Percentiles rank a stretch among this genome's conserved stretches.
These are phyloP conservation scores for Steromphala cineraria DNA, from an alignment of 2,888 invertebrate genomes.

Conservation along the genomic window DNA sequence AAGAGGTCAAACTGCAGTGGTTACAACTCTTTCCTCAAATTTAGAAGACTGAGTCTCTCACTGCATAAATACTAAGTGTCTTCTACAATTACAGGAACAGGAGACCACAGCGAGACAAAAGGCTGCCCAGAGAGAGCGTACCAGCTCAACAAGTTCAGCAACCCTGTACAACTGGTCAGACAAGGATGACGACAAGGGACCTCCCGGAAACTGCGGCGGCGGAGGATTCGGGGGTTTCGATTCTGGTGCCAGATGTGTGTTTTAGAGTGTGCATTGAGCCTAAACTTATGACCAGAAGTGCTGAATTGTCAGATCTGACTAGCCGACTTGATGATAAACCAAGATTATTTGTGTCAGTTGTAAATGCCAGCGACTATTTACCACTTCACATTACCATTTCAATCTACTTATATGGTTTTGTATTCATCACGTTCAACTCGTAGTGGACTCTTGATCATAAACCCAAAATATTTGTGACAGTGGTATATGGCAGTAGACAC, in stretches of 20 bases:
- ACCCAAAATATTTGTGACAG: no score
- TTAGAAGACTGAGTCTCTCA: not conserved
- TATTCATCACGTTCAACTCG: no score
- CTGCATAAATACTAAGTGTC: not conserved
- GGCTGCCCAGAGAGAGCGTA: constrained; percentile 42
- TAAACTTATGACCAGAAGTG: not conserved
- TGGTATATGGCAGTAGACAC: no score
- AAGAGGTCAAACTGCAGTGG: no score
- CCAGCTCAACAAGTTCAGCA: constrained; percentile 29
- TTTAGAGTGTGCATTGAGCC: constrained; percentile 36
- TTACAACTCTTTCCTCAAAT: no score
- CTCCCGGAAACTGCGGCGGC: constrained; percentile 41
- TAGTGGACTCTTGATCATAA: not conserved
- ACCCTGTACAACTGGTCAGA: constrained; percentile 33
- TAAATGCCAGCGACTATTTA: no score
- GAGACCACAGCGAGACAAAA: constrained; percentile 50
- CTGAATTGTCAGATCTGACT: not conserved
- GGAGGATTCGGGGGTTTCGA: constrained; percentile 52
- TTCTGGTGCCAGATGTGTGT: constrained; percentile 62
- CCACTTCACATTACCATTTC: no score
- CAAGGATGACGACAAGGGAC: constrained; percentile 11
- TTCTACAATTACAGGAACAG: constrained; percentile 53
- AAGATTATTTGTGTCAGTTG: no score
- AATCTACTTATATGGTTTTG: no score
- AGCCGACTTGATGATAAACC: not conserved